A percentile compares a stretch with the other conserved stretches of the same genome.
Conservation (phyloP, 2,797 vertebrate genomes). For the Chelidonichthys spinosus region DNA sequence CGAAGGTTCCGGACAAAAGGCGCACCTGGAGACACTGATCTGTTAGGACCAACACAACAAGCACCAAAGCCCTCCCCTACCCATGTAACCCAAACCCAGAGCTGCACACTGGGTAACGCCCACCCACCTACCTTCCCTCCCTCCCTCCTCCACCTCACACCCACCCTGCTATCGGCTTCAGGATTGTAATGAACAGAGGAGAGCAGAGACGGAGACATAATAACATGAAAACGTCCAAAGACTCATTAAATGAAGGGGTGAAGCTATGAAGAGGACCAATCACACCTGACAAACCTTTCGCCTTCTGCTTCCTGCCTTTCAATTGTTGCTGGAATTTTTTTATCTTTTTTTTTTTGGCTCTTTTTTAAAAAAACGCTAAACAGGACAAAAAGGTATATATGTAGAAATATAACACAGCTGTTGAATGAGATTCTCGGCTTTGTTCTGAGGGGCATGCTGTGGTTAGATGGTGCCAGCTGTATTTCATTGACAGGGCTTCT, state of each 20-base stretch:
- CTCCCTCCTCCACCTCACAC: conserved; percentile 19
- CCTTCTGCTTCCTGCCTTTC: conserved; percentile 36
- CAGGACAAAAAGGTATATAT: conserved; percentile 18
- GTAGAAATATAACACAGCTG: conserved; percentile 14
- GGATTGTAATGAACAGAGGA: conserved; percentile 65
- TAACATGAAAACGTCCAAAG: conserved; percentile 31
- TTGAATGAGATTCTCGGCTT: conserved; percentile 18
- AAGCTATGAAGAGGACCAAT: conserved; percentile 41
- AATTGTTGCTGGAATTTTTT: conserved; percentile 35
- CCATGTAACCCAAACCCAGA: conserved; percentile 41
- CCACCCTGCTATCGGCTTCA: conserved; percentile 72
- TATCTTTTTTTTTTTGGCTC: background rate
- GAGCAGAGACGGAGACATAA: conserved; percentile 26
- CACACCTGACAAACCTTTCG: conserved; percentile 41
- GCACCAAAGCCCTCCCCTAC: background rate
- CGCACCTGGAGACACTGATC: conserved; percentile 71
- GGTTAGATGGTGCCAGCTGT: conserved; percentile 9
- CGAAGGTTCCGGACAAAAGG: conserved; percentile 74
- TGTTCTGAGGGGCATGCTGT: conserved; percentile 1
- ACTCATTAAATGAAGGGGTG: conserved; percentile 46
- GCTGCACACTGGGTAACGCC: conserved; percentile 63
- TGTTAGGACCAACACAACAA: background rate
- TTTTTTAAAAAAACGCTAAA: conserved; percentile 2
- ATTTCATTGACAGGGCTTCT: conserved; percentile 64
- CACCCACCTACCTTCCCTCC: background rate